Percentiles rank a stretch among this genome's conserved stretches.
These are phyloP conservation scores for Hypothenemus hampei DNA, from an alignment of 1,140 invertebrate species.

Conservation along the genomic window DNA sequence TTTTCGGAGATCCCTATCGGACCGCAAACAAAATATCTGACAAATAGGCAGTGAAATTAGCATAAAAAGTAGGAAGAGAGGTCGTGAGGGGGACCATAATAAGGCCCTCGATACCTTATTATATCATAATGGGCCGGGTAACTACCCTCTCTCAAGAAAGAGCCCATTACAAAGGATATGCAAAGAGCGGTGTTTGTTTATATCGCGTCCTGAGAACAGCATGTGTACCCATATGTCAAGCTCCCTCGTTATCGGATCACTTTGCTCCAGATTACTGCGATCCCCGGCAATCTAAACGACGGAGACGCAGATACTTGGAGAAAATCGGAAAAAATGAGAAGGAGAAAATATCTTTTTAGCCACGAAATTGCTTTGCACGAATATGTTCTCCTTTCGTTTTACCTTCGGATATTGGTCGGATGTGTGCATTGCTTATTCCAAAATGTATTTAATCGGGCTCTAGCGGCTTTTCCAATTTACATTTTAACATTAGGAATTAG, in stretches of 20 bases:
- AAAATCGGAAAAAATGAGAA: slow-evolving; percentile 22
- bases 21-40: slow-evolving; percentile 23
- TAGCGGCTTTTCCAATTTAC: not conserved
- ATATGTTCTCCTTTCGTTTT: slow-evolving; percentile 32
- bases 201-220: slow-evolving; percentile 39
- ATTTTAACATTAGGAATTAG: no score
- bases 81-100: slow-evolving; percentile 30
- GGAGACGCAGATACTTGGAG: slow-evolving; percentile 20
- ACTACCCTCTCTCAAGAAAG: slow-evolving; percentile 35
- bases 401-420: slow-evolving; percentile 31
- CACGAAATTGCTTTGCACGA: slow-evolving; percentile 37
- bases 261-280: slow-evolving; percentile 41
- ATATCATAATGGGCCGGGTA: slow-evolving; percentile 39
- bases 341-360: slow-evolving; percentile 34
- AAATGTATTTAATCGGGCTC: slow-evolving; percentile 35
- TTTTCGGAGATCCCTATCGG: slow-evolving; percentile 14
- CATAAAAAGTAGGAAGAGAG: slow-evolving; percentile 19
- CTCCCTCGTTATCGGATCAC: slow-evolving; percentile 40
- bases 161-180: slow-evolving; percentile 40
- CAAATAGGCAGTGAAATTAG: slow-evolving; percentile 21
- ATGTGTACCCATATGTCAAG: slow-evolving; percentile 43
- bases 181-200: slow-evolving; percentile 43
- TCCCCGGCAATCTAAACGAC: slow-evolving; percentile 35
- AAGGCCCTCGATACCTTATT: slow-evolving; percentile 40
- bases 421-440: slow-evolving; percentile 37